Percentiles rank a stretch among this genome's conserved stretches.
These are phyloP conservation scores for Hymenochirus boettgeri DNA, from an alignment of 2,113 vertebrate genomes.

Conservation along the genomic window DNA sequence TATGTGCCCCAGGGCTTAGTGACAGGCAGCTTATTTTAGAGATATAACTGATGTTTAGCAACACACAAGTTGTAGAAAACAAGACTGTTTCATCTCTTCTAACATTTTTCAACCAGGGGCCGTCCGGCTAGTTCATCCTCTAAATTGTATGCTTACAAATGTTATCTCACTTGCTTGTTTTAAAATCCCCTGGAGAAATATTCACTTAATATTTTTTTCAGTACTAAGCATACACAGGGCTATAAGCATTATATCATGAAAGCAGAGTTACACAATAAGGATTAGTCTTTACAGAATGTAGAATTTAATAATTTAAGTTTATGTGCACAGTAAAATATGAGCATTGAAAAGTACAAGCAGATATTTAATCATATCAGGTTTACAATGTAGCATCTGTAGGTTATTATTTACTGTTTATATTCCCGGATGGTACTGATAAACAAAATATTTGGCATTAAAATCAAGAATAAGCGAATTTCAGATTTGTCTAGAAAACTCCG, in stretches of 20 bases:
- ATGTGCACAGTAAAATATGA: slow-evolving; percentile 25
- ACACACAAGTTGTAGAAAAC: slow-evolving; percentile 11
- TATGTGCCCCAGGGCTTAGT: not conserved
- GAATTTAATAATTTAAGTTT: slow-evolving; percentile 25
- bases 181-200: not conserved
- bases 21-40: slow-evolving; percentile 7
- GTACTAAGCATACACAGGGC: slow-evolving; percentile 10
- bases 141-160: slow-evolving; percentile 34
- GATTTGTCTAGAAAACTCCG: too few relatives aligned
- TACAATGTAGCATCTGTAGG: too few relatives aligned
- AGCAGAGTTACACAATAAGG: slow-evolving; percentile 19
- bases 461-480: too few relatives aligned
- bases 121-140: slow-evolving; percentile 26
- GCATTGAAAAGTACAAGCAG: not conserved
- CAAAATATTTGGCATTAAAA: too few relatives aligned
- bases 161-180: slow-evolving; percentile 13
- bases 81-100: slow-evolving; percentile 19
- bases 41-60: slow-evolving; percentile 12
- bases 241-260: slow-evolving; percentile 18
- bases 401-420: too few relatives aligned
- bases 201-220: not conserved
- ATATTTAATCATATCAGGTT: too few relatives aligned
- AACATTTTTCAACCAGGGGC: slow-evolving; percentile 5
- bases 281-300: slow-evolving; percentile 15
- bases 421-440: too few relatives aligned